Evolutionary conservation across 2,888 invertebrate species (phyloP), one percentile per base, ranked within the genome.

Genomic region (Leucophenga maculata): DNA sequence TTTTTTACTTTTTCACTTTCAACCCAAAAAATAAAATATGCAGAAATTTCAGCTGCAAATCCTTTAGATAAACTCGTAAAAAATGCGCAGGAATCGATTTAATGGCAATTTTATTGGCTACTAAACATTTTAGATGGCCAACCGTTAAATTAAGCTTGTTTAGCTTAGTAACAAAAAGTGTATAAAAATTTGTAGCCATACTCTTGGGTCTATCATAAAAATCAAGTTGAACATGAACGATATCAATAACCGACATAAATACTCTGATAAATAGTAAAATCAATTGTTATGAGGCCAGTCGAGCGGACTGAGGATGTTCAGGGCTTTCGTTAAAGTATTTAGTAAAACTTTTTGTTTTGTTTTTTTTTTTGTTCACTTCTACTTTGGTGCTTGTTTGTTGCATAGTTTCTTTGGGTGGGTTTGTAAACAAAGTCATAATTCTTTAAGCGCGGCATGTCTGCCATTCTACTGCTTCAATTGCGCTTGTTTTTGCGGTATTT

Each of bases 391-490:
- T 59, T 32, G n/a, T 32, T 16, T 18, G 48, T n/a, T 64, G 62
- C 62, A 64, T 64, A 64, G 48, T 64, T 64, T 48, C n/a, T n/a
- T n/a, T n/a, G n/a, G n/a, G n/a, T 64, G 46, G 46, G 62, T 77
- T 82, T 84, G 78, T 84, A 81, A 81, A 81, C 81, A 81, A 84
- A 81, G 84, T 82, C 80, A 81, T 81, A 83, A 81, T 75, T 81
- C 84, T n/a, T n/a, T n/a, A 83, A 82, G 84, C 80, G 78, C 77
- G 77, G 78, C 75, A 80, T 69, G 75, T 73, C 77, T 73, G 46
- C 52, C 65, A 4, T 2, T 46, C 46, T 4, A 26, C 2, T 39
- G 11, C 39, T 11, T 39, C 39, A 39, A 39, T 39, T 39, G 9
- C 8, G 39, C 39, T 39, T 39, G 39, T 39, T 39, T 39, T 39